Evolutionary conservation across 2,797 vertebrate genomes (phyloP), one percentile per base, ranked within the genome.

Genomic region (Neopelma chrysocephalum): DNA sequence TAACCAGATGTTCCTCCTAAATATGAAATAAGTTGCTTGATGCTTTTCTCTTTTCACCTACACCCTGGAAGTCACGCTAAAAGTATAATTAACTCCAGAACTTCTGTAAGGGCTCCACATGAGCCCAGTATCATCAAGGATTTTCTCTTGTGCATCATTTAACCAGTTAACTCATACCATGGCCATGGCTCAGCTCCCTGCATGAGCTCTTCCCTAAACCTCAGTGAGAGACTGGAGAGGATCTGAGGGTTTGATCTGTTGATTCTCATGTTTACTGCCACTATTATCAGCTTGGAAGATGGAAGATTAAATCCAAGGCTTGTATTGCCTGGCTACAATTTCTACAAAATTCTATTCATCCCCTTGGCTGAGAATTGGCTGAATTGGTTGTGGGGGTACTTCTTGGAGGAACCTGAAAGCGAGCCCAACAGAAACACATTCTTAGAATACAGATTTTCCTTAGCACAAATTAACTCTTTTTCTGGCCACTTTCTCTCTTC

Each of bases 401-500:
- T 85, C 85, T 50, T 47, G 20, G 66, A 64, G 36, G 36, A 62
- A 73, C 22, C 66, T 69, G 34, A 60, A 94, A 94, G 48, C 8
- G 31, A 96, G 45, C 21, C 1, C 34, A 54, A 56, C 26, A 66
- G 47, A 60, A 87, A 18, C 21, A 79, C 3, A 0, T 89, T 66
- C 80, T 64, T 80, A 80, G 27, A 70, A 32, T 40, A 58, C 15
- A 93, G 48, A 45, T 64, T 87, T 87, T 90, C 5, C 20, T 96
- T 95, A 90, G 77, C 71, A 78, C 83, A 95, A 89, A 94, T 93
- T 94, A 53, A 64, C 83, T 82, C 89, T 92, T 73, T 18, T 82
- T 94, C 80, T 94, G 88, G 82, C 85, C 88, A 91, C 71, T 73
- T 94, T 51, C 76, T 48, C 45, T 87, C 80, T 90, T 87, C 77